Base-by-base conservation (phyloP, 2,113 vertebrate genomes). In the Tyrannus savana region DNA sequence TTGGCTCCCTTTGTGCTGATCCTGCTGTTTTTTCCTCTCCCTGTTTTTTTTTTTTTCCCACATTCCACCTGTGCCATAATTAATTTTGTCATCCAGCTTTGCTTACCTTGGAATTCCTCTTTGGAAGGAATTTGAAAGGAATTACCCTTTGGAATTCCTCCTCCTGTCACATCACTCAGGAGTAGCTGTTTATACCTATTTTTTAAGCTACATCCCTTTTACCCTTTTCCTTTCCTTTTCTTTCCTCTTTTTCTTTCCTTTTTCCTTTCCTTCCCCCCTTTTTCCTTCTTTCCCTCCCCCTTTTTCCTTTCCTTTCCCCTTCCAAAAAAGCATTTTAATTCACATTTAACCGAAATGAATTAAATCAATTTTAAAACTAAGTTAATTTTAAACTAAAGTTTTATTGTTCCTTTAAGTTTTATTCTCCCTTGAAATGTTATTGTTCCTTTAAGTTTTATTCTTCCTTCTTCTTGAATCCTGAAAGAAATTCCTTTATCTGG, bases 31-130 rank as follows among this genome's bases (percentile, higher is more conserved):
- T 37, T 37, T 19, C 6, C 19, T 37, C 10, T n/a, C 5, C 19
- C 35, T 19, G 50, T 18, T 18, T 24, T 10, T 39, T 47, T 22
- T 49, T 49, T 24, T 15, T 4, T 6, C 47, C 23, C 47, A 12
- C 5, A 1, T 55, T 59, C 35, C 12, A 2, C 1, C 0, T 35
- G n/a, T n/a, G 18, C 8, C 60, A 5, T 7, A 7, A 19, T 23
- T 60, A 1, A 17, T 22, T 71, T 46, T 82, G 37, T n/a, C 47
- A 8, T 7, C 30, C 27, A 55, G 33, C 35, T 73, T 69, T 72
- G 35, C 47, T 66, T 12, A 9, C 35, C 44, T 50, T 50, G 49
- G 17, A 83, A 4, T 41, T 41, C 41, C 41, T 41, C 41, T 41
- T 41, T 41, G 41, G 41, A 41, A 41, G 41, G 41, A 41, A 41